Evolutionary conservation across 1,140 invertebrate genomes (phyloP), one percentile per base, ranked within the genome.

Genomic region (Pseudomyrmex pallidus): DNA sequence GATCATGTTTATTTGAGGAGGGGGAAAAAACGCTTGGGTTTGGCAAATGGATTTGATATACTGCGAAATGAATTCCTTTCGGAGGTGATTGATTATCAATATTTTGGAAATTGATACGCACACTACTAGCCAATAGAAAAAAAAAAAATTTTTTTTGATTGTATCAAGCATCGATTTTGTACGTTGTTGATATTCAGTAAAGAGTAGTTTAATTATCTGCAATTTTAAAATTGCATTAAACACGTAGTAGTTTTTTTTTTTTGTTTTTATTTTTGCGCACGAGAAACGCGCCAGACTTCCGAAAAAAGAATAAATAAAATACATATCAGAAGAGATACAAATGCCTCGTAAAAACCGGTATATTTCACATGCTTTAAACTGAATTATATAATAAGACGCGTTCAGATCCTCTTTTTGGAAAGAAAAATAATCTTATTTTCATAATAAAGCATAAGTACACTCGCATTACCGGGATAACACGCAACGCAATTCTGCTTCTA

Each of bases 71-170:
- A 68, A 70, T 57, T 15, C 15, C 12, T 48, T 48, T 13, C 13
- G 52, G 20, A 57, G 67, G 17, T 35, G 22, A 72, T 80, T 59
- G 44, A 59, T 78, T 54, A 77, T 70, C 61, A 80, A 72, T 80
- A 72, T 80, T 72, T 59, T 50, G 35, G 22, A 57, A 70, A 46
- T 13, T 17, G 7, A 25, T 46, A 57, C 22, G 48, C 35, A 4
- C 54, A n/a, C n/a, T 35, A 35, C 5, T 1, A 7, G 35, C 7
- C 5, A 7, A 7, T 35, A 35, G 35, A 35, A 35, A 35, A 7
- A 35, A 15, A 48, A 54, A 5, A 59, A 70, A 80, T 68, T n/a
- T 57, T 57, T 35, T 68, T 46, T 70, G 54, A 48, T n/a, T 72
- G 59, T 35, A 12, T 46, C 59, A 50, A 70, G 54, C 3, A 7